Conservation (phyloP, 2,113 vertebrate species). For the Melanerpes formicivorus region DNA sequence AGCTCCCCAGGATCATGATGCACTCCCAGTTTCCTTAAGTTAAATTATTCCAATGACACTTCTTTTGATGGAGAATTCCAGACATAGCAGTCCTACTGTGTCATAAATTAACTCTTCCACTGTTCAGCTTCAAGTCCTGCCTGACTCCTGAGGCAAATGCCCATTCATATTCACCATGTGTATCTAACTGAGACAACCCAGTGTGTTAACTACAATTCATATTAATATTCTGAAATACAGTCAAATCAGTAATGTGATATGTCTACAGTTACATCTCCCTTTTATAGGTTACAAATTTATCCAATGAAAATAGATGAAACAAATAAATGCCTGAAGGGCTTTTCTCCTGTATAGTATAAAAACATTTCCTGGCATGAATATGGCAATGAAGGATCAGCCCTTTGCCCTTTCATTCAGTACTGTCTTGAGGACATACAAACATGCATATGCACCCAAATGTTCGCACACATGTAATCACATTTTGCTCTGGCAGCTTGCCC, state of each 20-base stretch:
- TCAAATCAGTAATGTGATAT: background rate
- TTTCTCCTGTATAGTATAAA: background rate
- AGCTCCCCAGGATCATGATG: conserved; percentile 29
- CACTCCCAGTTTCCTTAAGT: conserved; percentile 43
- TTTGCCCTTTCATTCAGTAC: background rate
- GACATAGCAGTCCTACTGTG: background rate
- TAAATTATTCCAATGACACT: conserved; percentile 28
- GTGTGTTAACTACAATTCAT: background rate
- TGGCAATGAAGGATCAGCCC: background rate
- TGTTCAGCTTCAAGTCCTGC: background rate
- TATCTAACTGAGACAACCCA: background rate
- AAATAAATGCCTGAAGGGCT: background rate
- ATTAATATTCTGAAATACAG: background rate
- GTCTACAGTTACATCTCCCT: background rate
- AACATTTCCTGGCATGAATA: background rate
- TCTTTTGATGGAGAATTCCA: conserved; percentile 36
- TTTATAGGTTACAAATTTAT: background rate
- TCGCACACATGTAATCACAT: rapidly evolving
- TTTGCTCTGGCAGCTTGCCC: background rate
- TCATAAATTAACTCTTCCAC: conserved; percentile 29
- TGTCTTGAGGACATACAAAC: background rate
- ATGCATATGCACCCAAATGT: rapidly evolving
- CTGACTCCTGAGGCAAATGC: conserved; percentile 21
- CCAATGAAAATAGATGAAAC: background rate
- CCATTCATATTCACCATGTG: background rate